A percentile compares a stretch with the other conserved stretches of the same genome.
Evolutionary conservation across 2,888 invertebrate species (phyloP).

Genomic region (Trachelus tabidus): DNA sequence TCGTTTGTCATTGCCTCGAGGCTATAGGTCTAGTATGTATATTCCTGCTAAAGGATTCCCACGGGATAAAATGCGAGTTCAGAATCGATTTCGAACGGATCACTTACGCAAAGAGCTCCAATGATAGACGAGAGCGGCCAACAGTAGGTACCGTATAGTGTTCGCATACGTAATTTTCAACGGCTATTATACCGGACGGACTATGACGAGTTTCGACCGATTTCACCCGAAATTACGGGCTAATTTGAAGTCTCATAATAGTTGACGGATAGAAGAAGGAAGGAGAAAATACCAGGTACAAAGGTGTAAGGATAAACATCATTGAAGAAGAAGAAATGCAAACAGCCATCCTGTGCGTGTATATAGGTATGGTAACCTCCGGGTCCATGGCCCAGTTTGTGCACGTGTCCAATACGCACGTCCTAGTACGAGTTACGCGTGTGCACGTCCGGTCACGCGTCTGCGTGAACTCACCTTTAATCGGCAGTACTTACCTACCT

Average conservation of each 20-base stretch:
- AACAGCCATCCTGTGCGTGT: not conserved
- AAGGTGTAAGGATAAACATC: not conserved
- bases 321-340: not conserved
- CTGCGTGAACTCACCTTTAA: conserved; percentile 10
- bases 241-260: not conserved
- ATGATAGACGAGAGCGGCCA: not conserved
- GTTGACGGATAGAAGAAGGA: not conserved
- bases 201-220: not conserved
- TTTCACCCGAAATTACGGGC: not conserved
- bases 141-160: not conserved
- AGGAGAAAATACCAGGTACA: not conserved
- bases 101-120: not conserved
- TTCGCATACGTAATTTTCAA: not conserved
- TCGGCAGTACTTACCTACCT: conserved; percentile 17
- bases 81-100: not conserved
- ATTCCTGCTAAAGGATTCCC: not conserved
- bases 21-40: not conserved
- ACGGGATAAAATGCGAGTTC: not conserved
- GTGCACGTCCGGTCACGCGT: not conserved
- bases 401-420: conserved; percentile 21
- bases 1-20: not conserved
- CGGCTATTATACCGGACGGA: not conserved
- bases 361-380: conserved; percentile 17
- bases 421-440: conserved; percentile 2
- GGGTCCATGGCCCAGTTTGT: conserved; percentile 37